Base-by-base conservation (phyloP, 2,113 vertebrate genomes). In the Hymenochirus boettgeri region DNA sequence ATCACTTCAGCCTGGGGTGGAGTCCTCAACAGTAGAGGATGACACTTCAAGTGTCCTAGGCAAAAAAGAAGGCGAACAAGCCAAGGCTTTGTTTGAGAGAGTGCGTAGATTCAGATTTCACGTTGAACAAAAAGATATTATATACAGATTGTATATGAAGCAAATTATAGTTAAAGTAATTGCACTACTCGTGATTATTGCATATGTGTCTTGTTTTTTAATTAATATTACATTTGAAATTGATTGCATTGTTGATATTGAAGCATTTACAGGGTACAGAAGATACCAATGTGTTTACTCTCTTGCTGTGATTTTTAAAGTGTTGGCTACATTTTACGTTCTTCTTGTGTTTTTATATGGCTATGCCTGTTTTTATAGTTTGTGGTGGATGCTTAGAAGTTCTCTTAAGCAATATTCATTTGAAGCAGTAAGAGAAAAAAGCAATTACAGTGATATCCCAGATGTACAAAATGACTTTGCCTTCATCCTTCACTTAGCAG, bases 41-140 rank as follows among this genome's bases (percentile, higher is more conserved):
- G 66, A 77, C 0, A 77, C 80, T 22, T 85, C 81, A 23, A 87
- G 86, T n/a, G 87, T 90, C 72, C 79, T 91, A 48, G 89, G 91
- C 78, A 91, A 87, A 78, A 92, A 86, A 64, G 89, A 92, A 77
- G 88, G 87, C 0, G 91, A 92, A 48, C 91, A 92, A 78, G 91
- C 90, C 61, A 92, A 92, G 77, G 90, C 91, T 57, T 86, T 92
- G 69, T 92, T 92, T 71, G 91, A 92, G 72, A 92, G 90, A 74
- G 90, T 92, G 54, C 92, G 90, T 62, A 82, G 87, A 65, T 89
- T 91, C 66, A 82, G 85, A 66, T 46, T 83, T 25, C 89, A 91
- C 0, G 89, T 91, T 1, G 89, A 92, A 72, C 85, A 91, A 73
- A 91, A 89, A 61, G 89, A 90, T 72, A 75, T 90, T 8, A 85